Percentiles rank a stretch among this genome's conserved stretches.
Conservation (phyloP, 2,113 vertebrate species). For the Galbula dea region DNA sequence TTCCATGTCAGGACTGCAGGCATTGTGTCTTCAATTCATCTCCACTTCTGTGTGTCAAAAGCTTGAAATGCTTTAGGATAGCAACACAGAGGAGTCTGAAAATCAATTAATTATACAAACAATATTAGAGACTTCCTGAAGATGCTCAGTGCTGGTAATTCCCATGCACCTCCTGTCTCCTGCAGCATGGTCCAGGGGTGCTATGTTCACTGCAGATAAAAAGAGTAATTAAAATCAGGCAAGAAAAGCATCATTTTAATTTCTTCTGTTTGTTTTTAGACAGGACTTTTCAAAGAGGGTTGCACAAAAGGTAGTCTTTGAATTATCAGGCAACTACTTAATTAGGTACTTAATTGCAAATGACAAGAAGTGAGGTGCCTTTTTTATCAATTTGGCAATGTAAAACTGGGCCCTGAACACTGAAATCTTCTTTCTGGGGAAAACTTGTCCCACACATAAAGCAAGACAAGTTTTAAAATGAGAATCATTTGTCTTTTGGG, state of each 20-base stretch:
- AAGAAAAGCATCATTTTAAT: background rate
- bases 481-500: background rate
- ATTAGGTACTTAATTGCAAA: conserved; percentile 30
- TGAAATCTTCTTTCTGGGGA: background rate
- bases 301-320: background rate
- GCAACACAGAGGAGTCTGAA: background rate
- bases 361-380: background rate
- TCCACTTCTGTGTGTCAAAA: background rate
- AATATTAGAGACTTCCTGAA: background rate
- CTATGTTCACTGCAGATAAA: accelerated
- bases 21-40: background rate
- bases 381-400: background rate
- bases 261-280: background rate
- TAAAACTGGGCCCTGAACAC: background rate
- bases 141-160: accelerated
- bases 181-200: background rate
- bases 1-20: background rate
- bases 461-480: background rate
- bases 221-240: background rate
- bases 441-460: background rate
- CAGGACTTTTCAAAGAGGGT: background rate
- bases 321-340: conserved; percentile 34
- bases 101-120: conserved; percentile 9
- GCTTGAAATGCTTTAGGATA: background rate
- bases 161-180: background rate